Evolutionary conservation across 2,113 vertebrate genomes (phyloP).

Genomic region (Sander vitreus): DNA sequence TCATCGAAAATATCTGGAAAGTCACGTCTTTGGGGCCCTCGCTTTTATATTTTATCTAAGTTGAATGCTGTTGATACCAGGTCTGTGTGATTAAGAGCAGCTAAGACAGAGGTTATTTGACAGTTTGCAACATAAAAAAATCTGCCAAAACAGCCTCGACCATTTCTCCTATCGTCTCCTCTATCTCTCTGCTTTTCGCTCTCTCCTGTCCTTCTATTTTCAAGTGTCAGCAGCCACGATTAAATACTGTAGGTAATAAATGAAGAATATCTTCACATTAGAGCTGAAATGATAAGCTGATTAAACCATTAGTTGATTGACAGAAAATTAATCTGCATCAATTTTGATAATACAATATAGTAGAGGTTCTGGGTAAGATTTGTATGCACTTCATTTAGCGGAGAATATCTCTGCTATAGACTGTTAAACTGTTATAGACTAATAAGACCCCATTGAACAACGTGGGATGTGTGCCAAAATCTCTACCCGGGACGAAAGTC

Average conservation of each 20-base stretch:
- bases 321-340: neutral
- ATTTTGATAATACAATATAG: neutral
- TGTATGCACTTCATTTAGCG: too few relatives aligned
- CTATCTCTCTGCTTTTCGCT: too few relatives aligned
- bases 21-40: too few relatives aligned
- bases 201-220: neutral
- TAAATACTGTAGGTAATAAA: neutral
- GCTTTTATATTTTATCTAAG: constrained; percentile 25
- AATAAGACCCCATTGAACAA: too few relatives aligned
- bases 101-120: constrained; percentile 7
- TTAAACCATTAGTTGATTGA: neutral
- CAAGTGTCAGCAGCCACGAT: neutral
- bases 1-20: too few relatives aligned
- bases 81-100: neutral
- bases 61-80: constrained; percentile 25
- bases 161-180: neutral
- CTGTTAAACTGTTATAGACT: too few relatives aligned
- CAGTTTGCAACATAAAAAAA: neutral
- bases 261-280: neutral
- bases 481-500: too few relatives aligned
- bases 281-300: neutral
- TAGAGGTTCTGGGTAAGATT: too few relatives aligned
- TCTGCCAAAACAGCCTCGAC: too few relatives aligned
- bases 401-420: too few relatives aligned
- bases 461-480: too few relatives aligned